A percentile compares a stretch with the other conserved stretches of the same genome.
phyloP scores from a whole-genome alignment of 1,140 invertebrate genomes.

The Pogonognathellus flavescens region DNA sequence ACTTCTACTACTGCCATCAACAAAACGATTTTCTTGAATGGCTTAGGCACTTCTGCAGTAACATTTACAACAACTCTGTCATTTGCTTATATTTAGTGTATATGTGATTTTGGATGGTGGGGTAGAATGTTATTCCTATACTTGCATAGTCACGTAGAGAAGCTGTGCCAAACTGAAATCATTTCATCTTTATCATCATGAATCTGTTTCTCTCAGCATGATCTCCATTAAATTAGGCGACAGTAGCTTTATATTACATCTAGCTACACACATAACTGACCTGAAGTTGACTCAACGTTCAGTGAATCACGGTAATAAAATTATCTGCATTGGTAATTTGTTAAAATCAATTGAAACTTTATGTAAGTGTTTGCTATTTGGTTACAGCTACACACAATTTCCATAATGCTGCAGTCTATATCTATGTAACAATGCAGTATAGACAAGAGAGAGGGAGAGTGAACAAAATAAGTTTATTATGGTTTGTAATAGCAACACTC shows the following conservation, averaged over 20 bases:
- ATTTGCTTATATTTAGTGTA: neutral
- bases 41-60: neutral
- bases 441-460: too few relatives aligned
- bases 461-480: too few relatives aligned
- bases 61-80: neutral
- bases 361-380: neutral
- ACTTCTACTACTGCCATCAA: neutral
- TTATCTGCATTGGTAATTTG: neutral
- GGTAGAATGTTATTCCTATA: too few relatives aligned
- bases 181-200: slow-evolving; percentile 1
- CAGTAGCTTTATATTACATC: slow-evolving; percentile 16
- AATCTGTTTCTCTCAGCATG: slow-evolving; percentile 18
- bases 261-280: neutral
- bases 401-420: too few relatives aligned
- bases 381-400: too few relatives aligned
- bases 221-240: slow-evolving; percentile 3
- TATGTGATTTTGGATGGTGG: neutral
- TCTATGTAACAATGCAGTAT: too few relatives aligned
- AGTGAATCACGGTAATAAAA: slow-evolving; percentile 2
- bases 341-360: neutral
- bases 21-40: neutral
- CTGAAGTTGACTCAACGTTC: neutral
- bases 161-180: slow-evolving; percentile 21
- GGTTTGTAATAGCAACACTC: too few relatives aligned
- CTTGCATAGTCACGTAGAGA: neutral